Evolutionary conservation across 1,140 invertebrate genomes (phyloP), one percentile per base, ranked within the genome.

Genomic region (Pseudomyrmex concolor): DNA sequence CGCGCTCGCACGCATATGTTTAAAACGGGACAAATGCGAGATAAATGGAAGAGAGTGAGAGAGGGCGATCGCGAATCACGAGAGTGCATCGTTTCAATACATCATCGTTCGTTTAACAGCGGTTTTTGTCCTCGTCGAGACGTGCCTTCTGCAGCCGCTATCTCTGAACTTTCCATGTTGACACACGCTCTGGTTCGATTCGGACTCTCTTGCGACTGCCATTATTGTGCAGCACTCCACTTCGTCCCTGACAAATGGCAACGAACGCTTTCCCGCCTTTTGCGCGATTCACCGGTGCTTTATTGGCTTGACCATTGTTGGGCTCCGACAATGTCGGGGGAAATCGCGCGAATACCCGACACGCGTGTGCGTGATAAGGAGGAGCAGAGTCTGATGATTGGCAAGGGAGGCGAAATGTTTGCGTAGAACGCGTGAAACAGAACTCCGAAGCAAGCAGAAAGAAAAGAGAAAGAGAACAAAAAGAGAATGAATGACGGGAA

Each of bases 171-270:
- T 25, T 70, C 34, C n/a, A 10, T 45, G 19, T 78, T 54, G 43
- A 59, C 57, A 70, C 43, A 25, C 43, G 74, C 19, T 78, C 17
- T 68, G 17, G 7, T 77, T 34, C 50, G 74, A 68, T 77, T 68
- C 48, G 9, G 5, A 25, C 10, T 25, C n/a, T 4, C 12, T 48
- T 68, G 50, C 64, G 4, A 2, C 0, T 22, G 45, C n/a, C 19
- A 68, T 78, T 78, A 78, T 78, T 22, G 66, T 51, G 17, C 62
- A 15, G 55, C 17, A 55, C 17, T 48, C 25, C 15, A 57, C 43
- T 15, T 25, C 19, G 19, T 25, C 12, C 17, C 12, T n/a, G 15
- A 55, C 13, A 15, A 68, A 54, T 13, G 10, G 48, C 12, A 76
- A 54, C 34, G 25, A 19, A 19, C 13, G 13, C 12, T 15, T 78